These are phyloP conservation scores for Tanypteryx hageni DNA, from an alignment of 2,888 invertebrate genomes.

Conservation along the genomic window DNA sequence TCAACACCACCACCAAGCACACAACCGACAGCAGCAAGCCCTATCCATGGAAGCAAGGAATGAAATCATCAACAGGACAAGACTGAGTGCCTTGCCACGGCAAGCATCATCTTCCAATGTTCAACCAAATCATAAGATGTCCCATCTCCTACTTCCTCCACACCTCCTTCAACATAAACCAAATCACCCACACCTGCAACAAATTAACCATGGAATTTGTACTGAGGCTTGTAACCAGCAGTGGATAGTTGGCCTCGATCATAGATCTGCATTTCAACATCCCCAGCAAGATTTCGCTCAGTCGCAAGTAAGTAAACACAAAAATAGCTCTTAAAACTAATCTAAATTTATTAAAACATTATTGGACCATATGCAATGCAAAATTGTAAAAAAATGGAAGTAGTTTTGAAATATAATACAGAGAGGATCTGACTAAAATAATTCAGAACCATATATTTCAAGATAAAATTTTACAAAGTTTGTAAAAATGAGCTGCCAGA, in stretches of 20 bases:
- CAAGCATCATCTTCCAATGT: conserved; percentile 28
- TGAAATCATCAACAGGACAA: conserved; percentile 42
- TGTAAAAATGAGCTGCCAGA: too few relatives aligned
- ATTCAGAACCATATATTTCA: too few relatives aligned
- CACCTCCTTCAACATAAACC: conserved; percentile 54
- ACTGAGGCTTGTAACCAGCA: conserved; percentile 28
- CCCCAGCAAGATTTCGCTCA: conserved; percentile 34
- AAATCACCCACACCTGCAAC: conserved; percentile 39
- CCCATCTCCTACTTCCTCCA: conserved; percentile 19
- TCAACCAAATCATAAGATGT: conserved; percentile 37
- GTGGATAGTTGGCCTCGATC: conserved; percentile 45
- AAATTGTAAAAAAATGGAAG: too few relatives aligned
- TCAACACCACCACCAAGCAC: conserved; percentile 42
- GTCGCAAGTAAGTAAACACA: conserved; percentile 2
- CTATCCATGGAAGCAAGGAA: conserved; percentile 36
- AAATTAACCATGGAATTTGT: conserved; percentile 28
- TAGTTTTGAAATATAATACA: too few relatives aligned
- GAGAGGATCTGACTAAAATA: too few relatives aligned
- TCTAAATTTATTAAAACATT: too few relatives aligned
- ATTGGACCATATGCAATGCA: too few relatives aligned
- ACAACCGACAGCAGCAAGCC: conserved; percentile 33
- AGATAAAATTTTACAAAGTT: too few relatives aligned
- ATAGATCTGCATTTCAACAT: conserved; percentile 28
- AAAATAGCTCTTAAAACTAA: too few relatives aligned
- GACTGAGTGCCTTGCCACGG: conserved; percentile 17